Base-by-base conservation (phyloP, 2,888 invertebrate species). In the Sepioteuthis lessoniana region DNA sequence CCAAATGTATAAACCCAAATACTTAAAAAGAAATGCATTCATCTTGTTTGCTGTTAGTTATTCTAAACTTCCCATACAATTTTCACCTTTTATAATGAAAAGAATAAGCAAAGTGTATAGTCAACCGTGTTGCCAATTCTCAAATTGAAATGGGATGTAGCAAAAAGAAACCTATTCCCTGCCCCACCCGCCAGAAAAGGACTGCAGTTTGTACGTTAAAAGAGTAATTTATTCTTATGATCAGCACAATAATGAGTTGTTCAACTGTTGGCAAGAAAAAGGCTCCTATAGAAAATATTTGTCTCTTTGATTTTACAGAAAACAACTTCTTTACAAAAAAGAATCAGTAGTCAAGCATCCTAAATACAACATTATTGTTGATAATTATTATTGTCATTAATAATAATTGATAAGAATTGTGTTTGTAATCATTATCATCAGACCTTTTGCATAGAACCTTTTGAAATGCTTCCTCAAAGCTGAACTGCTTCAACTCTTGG, bases 321-420 rank as follows among this genome's bases (percentile, higher is more conserved):
- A 76, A n/a, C 76, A 76, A 76, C 76, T 76, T 76, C n/a, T n/a
- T 76, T 76, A 76, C n/a, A 76, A 76, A 76, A 76, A 35, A 76
- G n/a, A 55, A 76, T 35, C 76, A 76, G 19, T n/a, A 76, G 76
- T 76, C n/a, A 35, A 76, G n/a, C n/a, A 76, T 1, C n/a, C 35
- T 3, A 55, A 76, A 35, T 1, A n/a, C 76, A 76, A 19, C n/a
- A 10, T 76, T 76, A 76, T 76, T 76, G 76, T 35, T n/a, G n/a
- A 16, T 76, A n/a, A n/a, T 76, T 76, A 35, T 76, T 76, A 76
- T 76, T 76, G n/a, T 76, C n/a, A 76, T 76, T 76, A 76, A n/a
- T 76, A 76, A 31, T 60, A 47, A 47, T 47, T 47, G 47, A 47
- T 47, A 47, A 55, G 55, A 55, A 55, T 25, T 0, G 55, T 4